Evolutionary conservation across 1,140 invertebrate genomes (phyloP).

Genomic region (Teleogryllus occipitalis): DNA sequence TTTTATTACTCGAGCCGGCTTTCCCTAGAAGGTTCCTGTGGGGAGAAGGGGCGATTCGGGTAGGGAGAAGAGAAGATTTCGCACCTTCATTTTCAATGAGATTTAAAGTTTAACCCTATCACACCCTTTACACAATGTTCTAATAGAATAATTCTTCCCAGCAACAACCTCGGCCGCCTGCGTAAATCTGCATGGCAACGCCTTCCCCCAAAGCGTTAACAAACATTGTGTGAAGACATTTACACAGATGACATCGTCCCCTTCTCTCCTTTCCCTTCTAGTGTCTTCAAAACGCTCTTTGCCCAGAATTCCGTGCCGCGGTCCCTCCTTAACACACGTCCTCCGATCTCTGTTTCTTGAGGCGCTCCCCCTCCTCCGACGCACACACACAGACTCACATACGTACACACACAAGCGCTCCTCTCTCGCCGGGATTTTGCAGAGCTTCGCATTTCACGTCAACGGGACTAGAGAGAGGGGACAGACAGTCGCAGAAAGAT

Average conservation of each 20-base stretch:
- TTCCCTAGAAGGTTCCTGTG: not conserved
- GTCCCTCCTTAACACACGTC: not conserved
- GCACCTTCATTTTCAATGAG: not conserved
- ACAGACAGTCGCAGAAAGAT: too few relatives aligned
- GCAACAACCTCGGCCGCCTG: not conserved
- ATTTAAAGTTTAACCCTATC: slow-evolving; percentile 1
- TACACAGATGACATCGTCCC: slow-evolving; percentile 14
- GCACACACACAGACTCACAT: too few relatives aligned
- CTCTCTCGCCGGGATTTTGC: too few relatives aligned
- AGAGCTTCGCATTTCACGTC: too few relatives aligned
- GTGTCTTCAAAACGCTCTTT: slow-evolving; percentile 1
- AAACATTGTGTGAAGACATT: slow-evolving; percentile 13
- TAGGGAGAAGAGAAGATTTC: not conserved
- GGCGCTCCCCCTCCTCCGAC: too few relatives aligned
- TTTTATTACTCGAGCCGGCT: not conserved
- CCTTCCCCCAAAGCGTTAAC: slow-evolving; percentile 12
- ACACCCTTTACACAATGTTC: not conserved
- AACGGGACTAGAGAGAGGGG: too few relatives aligned
- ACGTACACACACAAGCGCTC: too few relatives aligned
- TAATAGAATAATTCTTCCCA: not conserved
- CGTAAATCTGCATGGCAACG: not conserved
- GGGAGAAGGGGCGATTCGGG: not conserved
- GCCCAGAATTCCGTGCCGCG: not conserved
- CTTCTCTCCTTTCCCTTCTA: slow-evolving; percentile 1
- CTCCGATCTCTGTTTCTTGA: not conserved